A percentile compares a stretch with the other conserved stretches of the same genome.
Evolutionary conservation across 1,140 invertebrate genomes (phyloP).

Genomic region (Grapholita molesta): DNA sequence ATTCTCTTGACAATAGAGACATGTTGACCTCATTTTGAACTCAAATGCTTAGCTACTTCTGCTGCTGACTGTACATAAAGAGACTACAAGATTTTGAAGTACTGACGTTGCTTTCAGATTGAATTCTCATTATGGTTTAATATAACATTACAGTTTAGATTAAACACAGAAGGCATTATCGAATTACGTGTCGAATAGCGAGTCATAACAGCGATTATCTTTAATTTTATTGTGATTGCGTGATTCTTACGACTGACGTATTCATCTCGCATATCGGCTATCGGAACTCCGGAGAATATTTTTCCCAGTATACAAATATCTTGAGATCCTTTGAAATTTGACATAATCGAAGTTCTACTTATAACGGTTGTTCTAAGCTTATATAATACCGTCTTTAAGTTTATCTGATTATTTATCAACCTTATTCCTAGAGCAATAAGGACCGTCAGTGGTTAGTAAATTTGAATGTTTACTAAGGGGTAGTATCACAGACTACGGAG

Average conservation of each 20-base stretch:
- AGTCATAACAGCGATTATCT: not conserved
- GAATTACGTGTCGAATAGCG: not conserved
- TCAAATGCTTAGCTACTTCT: too few relatives aligned
- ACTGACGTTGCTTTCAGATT: too few relatives aligned
- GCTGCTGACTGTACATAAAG: too few relatives aligned
- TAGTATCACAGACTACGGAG: not conserved
- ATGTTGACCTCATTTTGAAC: too few relatives aligned
- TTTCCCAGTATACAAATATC: not conserved
- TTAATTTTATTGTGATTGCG: slow-evolving; percentile 2
- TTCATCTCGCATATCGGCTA: not conserved
- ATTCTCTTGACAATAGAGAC: too few relatives aligned
- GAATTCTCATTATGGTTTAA: too few relatives aligned
- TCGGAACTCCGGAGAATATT: not conserved
- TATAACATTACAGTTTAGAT: not conserved
- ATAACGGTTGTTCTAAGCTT: not conserved
- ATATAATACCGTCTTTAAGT: too few relatives aligned
- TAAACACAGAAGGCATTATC: not conserved
- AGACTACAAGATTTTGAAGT: too few relatives aligned
- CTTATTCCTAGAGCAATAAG: too few relatives aligned
- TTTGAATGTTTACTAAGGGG: too few relatives aligned
- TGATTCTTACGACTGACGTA: not conserved
- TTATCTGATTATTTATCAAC: too few relatives aligned
- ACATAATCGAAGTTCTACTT: not conserved
- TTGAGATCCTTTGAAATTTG: not conserved
- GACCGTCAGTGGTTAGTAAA: too few relatives aligned